Conservation (phyloP, 2,888 invertebrate species). For the Phyllotreta cruciferae region DNA sequence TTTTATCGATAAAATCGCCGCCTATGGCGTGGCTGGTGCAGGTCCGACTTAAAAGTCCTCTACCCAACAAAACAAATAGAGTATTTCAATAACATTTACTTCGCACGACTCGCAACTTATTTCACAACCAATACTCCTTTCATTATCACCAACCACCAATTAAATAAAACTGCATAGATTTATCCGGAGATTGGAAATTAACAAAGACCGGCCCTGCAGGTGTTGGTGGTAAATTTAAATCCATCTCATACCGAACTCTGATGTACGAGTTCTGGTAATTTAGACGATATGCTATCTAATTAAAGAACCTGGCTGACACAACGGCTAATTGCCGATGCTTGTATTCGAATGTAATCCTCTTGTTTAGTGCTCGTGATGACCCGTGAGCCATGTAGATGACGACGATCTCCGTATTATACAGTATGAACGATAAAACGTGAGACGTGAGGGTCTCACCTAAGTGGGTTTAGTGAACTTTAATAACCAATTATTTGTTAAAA, state of each 20-base stretch:
- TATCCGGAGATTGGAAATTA: background rate
- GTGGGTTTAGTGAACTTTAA: constrained; percentile 44
- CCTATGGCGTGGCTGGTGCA: constrained; percentile 21
- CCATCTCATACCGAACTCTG: constrained; percentile 38
- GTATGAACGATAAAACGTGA: constrained; percentile 31
- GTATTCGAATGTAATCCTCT: constrained; percentile 50
- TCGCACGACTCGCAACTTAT: too few relatives aligned
- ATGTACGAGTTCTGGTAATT: constrained; percentile 47
- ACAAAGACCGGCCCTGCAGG: constrained; percentile 6
- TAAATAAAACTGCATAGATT: background rate
- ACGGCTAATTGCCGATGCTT: constrained; percentile 50
- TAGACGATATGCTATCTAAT: constrained; percentile 51
- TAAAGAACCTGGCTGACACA: constrained; percentile 48
- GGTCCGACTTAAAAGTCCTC: background rate
- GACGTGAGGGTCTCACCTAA: constrained; percentile 38
- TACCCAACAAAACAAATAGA: too few relatives aligned
- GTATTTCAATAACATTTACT: too few relatives aligned
- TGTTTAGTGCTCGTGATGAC: constrained; percentile 48
- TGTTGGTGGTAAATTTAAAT: constrained; percentile 40
- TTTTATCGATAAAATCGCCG: constrained; percentile 25
- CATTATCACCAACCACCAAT: constrained; percentile 14
- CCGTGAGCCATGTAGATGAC: constrained; percentile 44
- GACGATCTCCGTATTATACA: constrained; percentile 35
- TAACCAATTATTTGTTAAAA: constrained; percentile 12
- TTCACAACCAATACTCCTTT: background rate